Base-by-base conservation (phyloP, 2,797 vertebrate genomes). In the Vespertilio murinus region DNA sequence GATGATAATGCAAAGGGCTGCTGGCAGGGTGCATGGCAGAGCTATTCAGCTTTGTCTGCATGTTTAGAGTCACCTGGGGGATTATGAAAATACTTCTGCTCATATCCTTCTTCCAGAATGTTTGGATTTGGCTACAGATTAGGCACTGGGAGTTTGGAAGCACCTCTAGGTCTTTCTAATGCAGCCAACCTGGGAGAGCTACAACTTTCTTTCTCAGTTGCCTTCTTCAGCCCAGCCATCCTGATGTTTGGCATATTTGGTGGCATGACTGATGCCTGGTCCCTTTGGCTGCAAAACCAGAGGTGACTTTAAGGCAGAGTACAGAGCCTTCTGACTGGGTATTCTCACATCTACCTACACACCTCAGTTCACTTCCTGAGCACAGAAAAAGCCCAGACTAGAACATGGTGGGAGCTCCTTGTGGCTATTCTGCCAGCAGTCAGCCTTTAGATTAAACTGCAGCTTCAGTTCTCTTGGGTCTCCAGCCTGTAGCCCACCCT, bases 211-310 rank as follows among this genome's bases (percentile, higher is more conserved):
- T 4, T 79, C 22, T 30, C 70, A 45, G 3, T 33, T 65, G 45
- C 45, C 75, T 75, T 61, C 61, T 65, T 16, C 23, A 78, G 11
- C n/a, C 61, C 28, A 28, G 18, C 17, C 61, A 35, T 5, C 30
- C 6, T 20, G 47, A 71, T 7, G 13, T 16, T 64, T 0, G 0
- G 47, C 40, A 33, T 6, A 38, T 30, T 28, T 12, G 6, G 35
- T 49, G 38, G 28, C 38, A 4, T 25, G n/a, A 49, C 1, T 17
- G 1, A 9, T 18, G 6, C 8, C 47, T 74, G 33, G 33, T 77
- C 33, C 16, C 45, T 90, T 42, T 35, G 23, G 30, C 23, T 3
- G 2, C 23, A 52, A n/a, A 0, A 10, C 38, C 20, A 14, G 67
- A 85, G 28, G 78, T 40, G 38, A 70, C 45, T 35, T 38, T 59